Evolutionary conservation across 2,797 vertebrate genomes (phyloP), one percentile per base, ranked within the genome.

Genomic region (Neoniphon sammara): DNA sequence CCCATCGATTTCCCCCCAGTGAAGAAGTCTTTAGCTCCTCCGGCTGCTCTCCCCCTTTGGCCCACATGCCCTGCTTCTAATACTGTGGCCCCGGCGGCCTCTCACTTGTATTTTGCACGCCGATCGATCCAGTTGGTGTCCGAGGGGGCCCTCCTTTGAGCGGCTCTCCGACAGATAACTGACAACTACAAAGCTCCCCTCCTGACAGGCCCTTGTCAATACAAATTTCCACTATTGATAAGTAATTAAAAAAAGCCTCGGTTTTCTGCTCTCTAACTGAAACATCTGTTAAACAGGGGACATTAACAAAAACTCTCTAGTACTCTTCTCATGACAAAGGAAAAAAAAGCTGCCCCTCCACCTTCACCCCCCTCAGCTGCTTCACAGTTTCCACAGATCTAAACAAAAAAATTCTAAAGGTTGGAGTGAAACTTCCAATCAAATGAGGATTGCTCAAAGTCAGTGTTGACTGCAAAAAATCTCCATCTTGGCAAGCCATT

Each of bases 161-260:
- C 77, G 39, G 85, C 84, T 80, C 84, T 77, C 77, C 77, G 49
- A 65, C 62, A 88, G 92, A 93, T 93, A 93, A 94, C 90, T 94
- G 94, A 94, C 94, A 93, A 90, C 89, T 91, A 93, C 93, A 95
- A 94, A 95, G 93, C 89, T 90, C 88, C 85, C 62, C 81, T 85
- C 85, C 88, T 93, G 93, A 94, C 93, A 94, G 93, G 79, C 68
- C 78, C 92, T 89, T 94, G 94, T 94, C 94, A 94, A 94, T 95
- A 94, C 92, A 94, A 91, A 93, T 93, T 90, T 93, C 90, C 90
- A 91, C 93, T 94, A 95, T 95, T 95, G 94, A 95, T 94, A 93
- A 94, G 90, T 88, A 90, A 93, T 94, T 94, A 93, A 89, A 93
- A 73, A 91, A 81, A 85, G 87, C 87, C 27, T 67, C 75, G 59